Evolutionary conservation across 2,797 vertebrate species (phyloP), one percentile per base, ranked within the genome.

Genomic region (Australoheros facetus): DNA sequence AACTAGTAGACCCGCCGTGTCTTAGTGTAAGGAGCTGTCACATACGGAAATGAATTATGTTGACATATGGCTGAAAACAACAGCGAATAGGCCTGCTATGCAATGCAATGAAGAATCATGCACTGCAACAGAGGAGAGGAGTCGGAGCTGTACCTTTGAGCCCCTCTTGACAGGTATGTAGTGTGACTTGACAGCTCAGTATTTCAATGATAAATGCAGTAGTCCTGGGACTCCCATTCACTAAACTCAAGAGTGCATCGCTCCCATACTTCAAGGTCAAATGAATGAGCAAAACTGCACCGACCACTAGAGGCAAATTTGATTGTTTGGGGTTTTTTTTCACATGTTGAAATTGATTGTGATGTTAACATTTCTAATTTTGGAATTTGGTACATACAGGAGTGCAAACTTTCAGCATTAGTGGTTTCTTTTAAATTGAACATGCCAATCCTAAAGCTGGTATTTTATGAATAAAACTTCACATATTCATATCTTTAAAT

Each of bases 191-290:
- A 96, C 96, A 96, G 96, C 96, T 95, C 95, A 94, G 95, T 95
- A 95, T 95, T 95, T 94, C 95, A 91, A 93, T 96, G 96, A 96
- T 96, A 95, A 96, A 96, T 96, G 96, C 92, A 94, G 94, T 95
- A 90, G 95, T 94, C 93, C 91, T 92, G 94, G 94, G 95, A 96
- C 95, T 96, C 91, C 92, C 90, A 90, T 95, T 94, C 93, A 93
- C 94, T 92, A 93, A 95, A 95, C 94, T 95, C 94, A 79, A 88
- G 93, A 91, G 92, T 93, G 94, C 91, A 92, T 91, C 87, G 92
- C 90, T 93, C 90, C 84, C 56, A 80, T 90, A 91, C 93, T 94
- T 95, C 95, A 96, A 95, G 95, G 96, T 96, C 96, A 96, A 95
- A 92, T 75, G 87, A 93, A 90, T 88, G 88, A 92, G 87, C 74